Evolutionary conservation across 2,888 invertebrate genomes (phyloP).

Genomic region (Tetranychus truncatus): DNA sequence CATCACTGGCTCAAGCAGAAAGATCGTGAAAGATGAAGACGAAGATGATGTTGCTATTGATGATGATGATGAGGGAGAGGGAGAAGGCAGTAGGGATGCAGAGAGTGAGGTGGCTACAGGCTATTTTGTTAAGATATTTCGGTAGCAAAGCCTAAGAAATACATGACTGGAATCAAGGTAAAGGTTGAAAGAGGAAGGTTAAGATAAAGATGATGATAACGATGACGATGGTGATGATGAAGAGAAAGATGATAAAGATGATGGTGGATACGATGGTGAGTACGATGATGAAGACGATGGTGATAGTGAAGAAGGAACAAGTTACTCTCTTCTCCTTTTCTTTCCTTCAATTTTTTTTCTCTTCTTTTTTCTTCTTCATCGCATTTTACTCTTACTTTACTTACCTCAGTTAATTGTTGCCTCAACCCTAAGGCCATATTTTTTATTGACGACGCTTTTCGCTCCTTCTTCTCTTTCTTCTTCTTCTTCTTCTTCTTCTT

Average conservation of each 20-base stretch:
- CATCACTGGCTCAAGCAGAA: neutral
- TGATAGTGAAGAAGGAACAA: neutral
- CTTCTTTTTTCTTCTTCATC: neutral
- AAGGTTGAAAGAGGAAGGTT: slow-evolving; percentile 1
- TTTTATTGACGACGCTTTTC: no score
- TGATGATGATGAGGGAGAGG: neutral
- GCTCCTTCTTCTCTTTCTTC: no score
- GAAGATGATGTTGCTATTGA: no score
- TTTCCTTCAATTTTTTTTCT: neutral
- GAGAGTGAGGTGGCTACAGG: neutral
- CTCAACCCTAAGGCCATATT: no score
- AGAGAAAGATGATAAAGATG: slow-evolving; percentile 2
- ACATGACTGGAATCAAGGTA: neutral
- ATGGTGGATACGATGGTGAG: neutral
- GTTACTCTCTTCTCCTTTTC: neutral
- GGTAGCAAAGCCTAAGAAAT: neutral
- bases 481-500: neutral
- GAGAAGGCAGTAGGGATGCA: neutral
- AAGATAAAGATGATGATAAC: neutral
- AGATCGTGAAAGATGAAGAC: neutral
- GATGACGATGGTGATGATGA: neutral
- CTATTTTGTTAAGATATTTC: neutral
- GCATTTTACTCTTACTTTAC: neutral
- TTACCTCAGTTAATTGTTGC: no score
- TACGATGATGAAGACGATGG: neutral